These are phyloP conservation scores for Argopecten irradians DNA, from an alignment of 1,140 invertebrate genomes.

Conservation along the genomic window DNA sequence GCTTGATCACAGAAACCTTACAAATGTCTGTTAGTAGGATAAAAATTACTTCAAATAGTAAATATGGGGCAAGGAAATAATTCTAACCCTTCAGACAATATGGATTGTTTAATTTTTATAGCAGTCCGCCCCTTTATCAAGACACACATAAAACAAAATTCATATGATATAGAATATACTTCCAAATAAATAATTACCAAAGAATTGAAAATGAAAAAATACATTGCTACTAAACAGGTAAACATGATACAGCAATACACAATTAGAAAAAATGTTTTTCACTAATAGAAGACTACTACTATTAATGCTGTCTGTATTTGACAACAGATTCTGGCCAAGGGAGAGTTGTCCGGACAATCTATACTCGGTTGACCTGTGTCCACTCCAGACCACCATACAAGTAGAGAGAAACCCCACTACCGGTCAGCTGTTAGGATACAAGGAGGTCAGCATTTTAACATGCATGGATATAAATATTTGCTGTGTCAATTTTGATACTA, in stretches of 20 bases:
- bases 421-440: conserved; percentile 83
- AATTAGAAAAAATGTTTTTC: background rate
- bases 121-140: too few species aligned
- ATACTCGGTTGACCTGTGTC: conserved; percentile 71
- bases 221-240: background rate
- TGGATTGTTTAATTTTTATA: too few species aligned
- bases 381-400: conserved; percentile 74
- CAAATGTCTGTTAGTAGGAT: too few species aligned
- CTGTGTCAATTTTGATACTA: too few species aligned
- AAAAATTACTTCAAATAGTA: too few species aligned
- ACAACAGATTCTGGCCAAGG: conserved; percentile 81
- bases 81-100: too few species aligned
- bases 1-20: too few species aligned
- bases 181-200: too few species aligned
- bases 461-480: background rate
- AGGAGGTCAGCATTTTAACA: conserved; percentile 79
- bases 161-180: too few species aligned
- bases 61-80: too few species aligned
- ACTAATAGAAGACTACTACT: background rate
- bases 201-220: too few species aligned
- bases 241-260: background rate
- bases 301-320: conserved; percentile 12
- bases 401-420: conserved; percentile 85
- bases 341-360: conserved; percentile 78
- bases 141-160: too few species aligned